These are phyloP conservation scores for Salvator merianae DNA, from an alignment of 2,113 vertebrate genomes.

Conservation along the genomic window DNA sequence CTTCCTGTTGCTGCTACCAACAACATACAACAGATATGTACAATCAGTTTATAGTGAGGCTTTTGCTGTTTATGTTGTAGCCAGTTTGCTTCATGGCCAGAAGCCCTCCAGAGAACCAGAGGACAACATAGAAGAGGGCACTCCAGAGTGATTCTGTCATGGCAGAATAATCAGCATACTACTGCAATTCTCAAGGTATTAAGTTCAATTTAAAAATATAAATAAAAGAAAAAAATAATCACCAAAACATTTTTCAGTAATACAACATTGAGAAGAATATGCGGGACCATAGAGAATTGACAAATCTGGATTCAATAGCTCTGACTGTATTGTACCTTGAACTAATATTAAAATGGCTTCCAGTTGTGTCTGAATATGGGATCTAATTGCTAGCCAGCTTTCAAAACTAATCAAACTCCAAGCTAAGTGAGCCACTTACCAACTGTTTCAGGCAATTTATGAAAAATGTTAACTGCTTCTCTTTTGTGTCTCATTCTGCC, in stretches of 20 bases:
- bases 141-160: background rate
- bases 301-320: background rate
- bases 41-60: too few species aligned
- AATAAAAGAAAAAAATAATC: background rate
- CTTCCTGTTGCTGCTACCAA: too few species aligned
- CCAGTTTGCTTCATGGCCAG: too few species aligned
- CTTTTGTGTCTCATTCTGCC: background rate
- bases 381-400: background rate
- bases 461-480: background rate
- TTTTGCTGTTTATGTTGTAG: too few species aligned
- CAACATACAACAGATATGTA: too few species aligned
- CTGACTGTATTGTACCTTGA: background rate
- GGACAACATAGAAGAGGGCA: too few species aligned
- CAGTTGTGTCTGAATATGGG: constrained; percentile 7
- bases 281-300: constrained; percentile 6
- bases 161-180: background rate
- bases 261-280: background rate
- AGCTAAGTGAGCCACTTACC: constrained; percentile 1
- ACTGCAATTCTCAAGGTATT: background rate
- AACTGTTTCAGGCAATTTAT: background rate
- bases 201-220: background rate
- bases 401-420: background rate
- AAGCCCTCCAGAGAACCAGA: too few species aligned
- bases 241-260: background rate
- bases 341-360: constrained; percentile 9